Base-by-base conservation (phyloP, 2,113 vertebrate genomes). In the Isichthys henryi region DNA sequence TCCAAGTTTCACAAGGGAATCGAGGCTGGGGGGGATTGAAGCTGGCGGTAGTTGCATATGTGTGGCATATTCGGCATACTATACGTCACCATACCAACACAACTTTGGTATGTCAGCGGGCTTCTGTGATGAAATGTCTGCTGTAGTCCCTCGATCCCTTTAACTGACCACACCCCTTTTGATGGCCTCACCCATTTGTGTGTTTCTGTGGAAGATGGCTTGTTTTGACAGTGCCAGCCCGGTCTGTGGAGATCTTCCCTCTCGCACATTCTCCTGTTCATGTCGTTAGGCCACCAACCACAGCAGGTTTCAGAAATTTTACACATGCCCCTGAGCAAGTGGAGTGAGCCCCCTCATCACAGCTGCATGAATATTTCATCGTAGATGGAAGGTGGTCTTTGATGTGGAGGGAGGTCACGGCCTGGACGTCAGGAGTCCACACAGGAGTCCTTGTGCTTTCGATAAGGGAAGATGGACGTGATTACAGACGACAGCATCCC, bases 161-260 rank as follows among this genome's bases (percentile, higher is more conserved):
- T 80, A 39, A 43, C 5, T 80, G 35, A 43, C 74, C 74, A 6
- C 74, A 43, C 35, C 74, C 35, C 35, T 77, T 77, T 35, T 39
- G 6, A 15, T 80, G 35, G 2, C 74, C 70, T 0, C 45, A 39
- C 4, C 17, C 45, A 21, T 84, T 5, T 89, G 11, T 8, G 23
- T 13, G 35, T 66, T 31, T 45, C 86, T 27, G 48, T 62, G 88
- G 52, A 88, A n/a, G 35, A 86, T 91, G 91, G 86, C 89, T 88
- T 88, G 90, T 91, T 92, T 91, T 89, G 89, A 89, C 90, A 88
- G 19, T 82, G 39, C 43, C 43, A 8, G 39, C 43, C 35, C 21
- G 48, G 45, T 4, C 19, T 48, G 45, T 23, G 39, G 39, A 45
- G 39, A 84, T 23, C 39, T n/a, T 84, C 8, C 17, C 80, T 19